Conservation (phyloP, 2,113 vertebrate genomes). For the Phyllostomus discolor region DNA sequence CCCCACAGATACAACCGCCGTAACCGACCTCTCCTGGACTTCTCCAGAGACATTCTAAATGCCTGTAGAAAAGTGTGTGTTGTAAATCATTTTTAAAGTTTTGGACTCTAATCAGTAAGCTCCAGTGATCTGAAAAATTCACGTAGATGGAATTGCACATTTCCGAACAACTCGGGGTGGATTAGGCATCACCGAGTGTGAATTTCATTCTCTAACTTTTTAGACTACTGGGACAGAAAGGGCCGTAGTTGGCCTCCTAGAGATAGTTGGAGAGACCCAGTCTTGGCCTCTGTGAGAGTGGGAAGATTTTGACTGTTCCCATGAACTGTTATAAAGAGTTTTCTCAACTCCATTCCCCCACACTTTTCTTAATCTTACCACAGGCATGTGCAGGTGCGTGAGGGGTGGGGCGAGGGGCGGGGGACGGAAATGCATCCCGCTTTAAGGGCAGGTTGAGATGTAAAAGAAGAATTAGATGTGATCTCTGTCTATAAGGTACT, state of each 20-base stretch:
- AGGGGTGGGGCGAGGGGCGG: too few relatives aligned
- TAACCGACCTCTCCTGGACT: neutral
- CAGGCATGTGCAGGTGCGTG: neutral
- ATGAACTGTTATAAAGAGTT: neutral
- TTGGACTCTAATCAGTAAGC: neutral
- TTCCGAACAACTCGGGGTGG: neutral
- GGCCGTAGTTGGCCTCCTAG: neutral
- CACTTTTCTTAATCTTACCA: neutral
- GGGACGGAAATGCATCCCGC: neutral
- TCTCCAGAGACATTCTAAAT: neutral
- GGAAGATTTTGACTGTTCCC: neutral
- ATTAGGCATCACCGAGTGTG: neutral
- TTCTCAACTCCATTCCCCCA: neutral
- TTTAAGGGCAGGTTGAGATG: neutral
- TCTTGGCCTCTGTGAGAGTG: neutral
- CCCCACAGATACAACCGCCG: neutral
- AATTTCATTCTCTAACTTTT: neutral
- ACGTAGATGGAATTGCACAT: neutral
- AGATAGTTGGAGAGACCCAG: neutral
- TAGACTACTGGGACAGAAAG: neutral
- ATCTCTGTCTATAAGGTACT: neutral
- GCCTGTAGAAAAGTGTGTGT: neutral
- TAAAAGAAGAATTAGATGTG: neutral
- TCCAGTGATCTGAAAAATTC: constrained; percentile 3
- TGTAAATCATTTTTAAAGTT: neutral